Conservation (phyloP, 2,888 invertebrate genomes). For the Heliothis peltigera region DNA sequence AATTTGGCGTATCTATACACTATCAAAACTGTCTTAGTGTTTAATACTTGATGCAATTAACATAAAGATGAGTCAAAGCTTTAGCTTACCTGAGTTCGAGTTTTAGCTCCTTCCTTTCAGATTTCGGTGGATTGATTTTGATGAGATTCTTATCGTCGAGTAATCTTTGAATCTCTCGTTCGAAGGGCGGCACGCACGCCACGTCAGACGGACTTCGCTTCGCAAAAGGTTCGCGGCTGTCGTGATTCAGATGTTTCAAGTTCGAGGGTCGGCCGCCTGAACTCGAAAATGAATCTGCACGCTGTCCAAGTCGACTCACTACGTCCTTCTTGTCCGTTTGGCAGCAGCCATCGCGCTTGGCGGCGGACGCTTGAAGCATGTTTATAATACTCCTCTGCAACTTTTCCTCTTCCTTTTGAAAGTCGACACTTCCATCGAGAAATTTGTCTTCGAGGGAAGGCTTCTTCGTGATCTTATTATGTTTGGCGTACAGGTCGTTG, state of each 20-base stretch:
- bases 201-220: constrained; percentile 87
- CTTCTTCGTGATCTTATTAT: constrained; percentile 79
- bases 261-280: constrained; percentile 88
- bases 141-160: constrained; percentile 92
- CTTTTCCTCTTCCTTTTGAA: constrained; percentile 86
- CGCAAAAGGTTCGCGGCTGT: constrained; percentile 83
- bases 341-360: constrained; percentile 91
- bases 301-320: constrained; percentile 75
- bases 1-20: too few relatives aligned
- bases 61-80: background rate
- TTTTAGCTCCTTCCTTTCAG: constrained; percentile 90
- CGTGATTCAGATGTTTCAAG: constrained; percentile 88
- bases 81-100: constrained; percentile 86
- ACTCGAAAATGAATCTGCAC: constrained; percentile 88
- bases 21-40: too few relatives aligned
- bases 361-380: constrained; percentile 88
- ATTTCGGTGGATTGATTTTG: constrained; percentile 90
- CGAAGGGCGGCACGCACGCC: constrained; percentile 92
- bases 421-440: constrained; percentile 78
- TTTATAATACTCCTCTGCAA: constrained; percentile 87
- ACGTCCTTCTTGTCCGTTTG: constrained; percentile 92
- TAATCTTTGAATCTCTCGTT: constrained; percentile 94
- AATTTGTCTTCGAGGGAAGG: constrained; percentile 83
- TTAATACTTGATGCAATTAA: too few relatives aligned
- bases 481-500: constrained; percentile 83